Percentiles rank a stretch among this genome's conserved stretches.
Evolutionary conservation across 2,888 invertebrate species (phyloP).

Genomic region (Agrochola lychnidis): DNA sequence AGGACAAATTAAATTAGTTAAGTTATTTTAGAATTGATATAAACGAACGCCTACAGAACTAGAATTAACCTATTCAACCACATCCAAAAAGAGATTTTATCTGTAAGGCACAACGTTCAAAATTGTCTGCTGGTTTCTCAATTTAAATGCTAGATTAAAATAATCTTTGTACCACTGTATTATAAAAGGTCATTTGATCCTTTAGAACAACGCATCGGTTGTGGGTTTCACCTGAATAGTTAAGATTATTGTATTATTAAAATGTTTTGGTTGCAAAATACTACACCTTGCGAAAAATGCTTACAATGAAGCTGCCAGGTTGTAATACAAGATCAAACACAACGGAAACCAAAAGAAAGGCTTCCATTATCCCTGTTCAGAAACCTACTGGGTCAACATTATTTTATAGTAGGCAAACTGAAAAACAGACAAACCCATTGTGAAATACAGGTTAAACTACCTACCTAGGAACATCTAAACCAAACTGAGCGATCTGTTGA

Average conservation of each 20-base stretch:
- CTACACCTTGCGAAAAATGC: background rate
- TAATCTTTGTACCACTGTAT: constrained; percentile 33
- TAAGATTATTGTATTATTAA: background rate
- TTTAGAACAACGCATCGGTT: constrained; percentile 23
- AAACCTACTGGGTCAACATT: background rate
- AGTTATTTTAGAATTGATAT: constrained; percentile 28
- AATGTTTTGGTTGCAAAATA: constrained; percentile 12
- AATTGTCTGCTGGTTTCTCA: constrained; percentile 9
- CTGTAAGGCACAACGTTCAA: background rate
- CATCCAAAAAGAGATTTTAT: constrained; percentile 17
- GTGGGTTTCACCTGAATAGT: constrained; percentile 30
- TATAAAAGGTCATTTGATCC: constrained; percentile 54
- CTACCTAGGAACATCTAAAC: background rate
- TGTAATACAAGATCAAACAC: background rate
- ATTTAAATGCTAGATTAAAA: constrained; percentile 47
- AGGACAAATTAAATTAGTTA: constrained; percentile 1
- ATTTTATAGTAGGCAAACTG: background rate
- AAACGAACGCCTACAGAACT: constrained; percentile 46
- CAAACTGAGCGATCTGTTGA: background rate
- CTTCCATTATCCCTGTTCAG: background rate
- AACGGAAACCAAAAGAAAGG: background rate
- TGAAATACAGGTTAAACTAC: background rate
- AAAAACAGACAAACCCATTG: background rate
- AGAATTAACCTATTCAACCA: background rate
- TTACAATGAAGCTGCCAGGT: background rate